Percentiles rank a stretch among this genome's conserved stretches.
Evolutionary conservation across 1,140 invertebrate species (phyloP).

Genomic region (Delia radicum): DNA sequence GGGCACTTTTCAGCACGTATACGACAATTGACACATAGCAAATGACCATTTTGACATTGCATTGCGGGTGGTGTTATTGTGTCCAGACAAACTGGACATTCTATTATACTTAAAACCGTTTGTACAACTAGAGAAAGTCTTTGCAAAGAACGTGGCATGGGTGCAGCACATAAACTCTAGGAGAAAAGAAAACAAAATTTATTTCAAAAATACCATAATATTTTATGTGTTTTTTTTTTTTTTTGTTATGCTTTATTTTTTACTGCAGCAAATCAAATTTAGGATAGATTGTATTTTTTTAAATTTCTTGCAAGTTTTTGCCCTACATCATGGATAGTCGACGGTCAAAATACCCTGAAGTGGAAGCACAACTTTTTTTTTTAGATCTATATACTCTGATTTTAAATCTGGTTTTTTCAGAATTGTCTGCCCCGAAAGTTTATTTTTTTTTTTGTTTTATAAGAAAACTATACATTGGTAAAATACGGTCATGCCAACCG

Average conservation of each 20-base stretch:
- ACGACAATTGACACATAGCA: constrained; percentile 64
- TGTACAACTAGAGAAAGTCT: constrained; percentile 58
- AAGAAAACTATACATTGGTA: too few relatives aligned
- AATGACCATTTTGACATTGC: constrained; percentile 69
- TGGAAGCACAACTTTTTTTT: too few relatives aligned
- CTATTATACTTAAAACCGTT: constrained; percentile 59
- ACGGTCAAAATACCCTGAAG: too few relatives aligned
- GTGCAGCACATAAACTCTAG: constrained; percentile 58
- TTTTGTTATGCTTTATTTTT: background rate
- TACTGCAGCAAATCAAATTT: too few relatives aligned
- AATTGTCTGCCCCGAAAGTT: too few relatives aligned
- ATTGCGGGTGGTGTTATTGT: constrained; percentile 64
- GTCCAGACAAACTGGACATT: constrained; percentile 66
- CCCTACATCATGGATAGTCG: background rate
- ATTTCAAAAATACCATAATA: background rate
- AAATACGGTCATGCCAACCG: too few relatives aligned
- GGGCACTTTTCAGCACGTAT: constrained; percentile 63
- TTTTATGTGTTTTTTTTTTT: background rate
- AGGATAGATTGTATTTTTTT: background rate
- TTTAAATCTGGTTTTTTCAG: too few relatives aligned
- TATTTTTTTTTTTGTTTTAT: too few relatives aligned
- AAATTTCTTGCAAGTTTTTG: background rate
- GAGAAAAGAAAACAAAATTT: background rate
- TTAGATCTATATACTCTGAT: too few relatives aligned
- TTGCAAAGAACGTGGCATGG: constrained; percentile 59